Base-by-base conservation (phyloP, 2,888 invertebrate genomes). In the Macrophya alboannulata region DNA sequence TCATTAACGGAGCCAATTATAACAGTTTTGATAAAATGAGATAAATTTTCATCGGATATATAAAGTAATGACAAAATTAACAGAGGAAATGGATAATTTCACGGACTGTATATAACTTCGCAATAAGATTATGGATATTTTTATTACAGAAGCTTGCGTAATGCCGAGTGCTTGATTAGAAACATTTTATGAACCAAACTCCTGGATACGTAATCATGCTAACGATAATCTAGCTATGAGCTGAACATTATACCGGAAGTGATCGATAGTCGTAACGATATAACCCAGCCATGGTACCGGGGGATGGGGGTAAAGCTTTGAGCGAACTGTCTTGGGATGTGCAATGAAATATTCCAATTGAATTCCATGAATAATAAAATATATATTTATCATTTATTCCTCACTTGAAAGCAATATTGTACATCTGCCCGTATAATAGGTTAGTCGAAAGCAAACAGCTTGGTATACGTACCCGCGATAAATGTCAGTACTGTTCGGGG, bases 291-390 rank as follows among this genome's bases (percentile, higher is more conserved):
- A 43, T 17, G 31, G 37, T 31, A 31, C 17, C 15, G 37, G 77
- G n/a, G 37, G 37, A 37, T 12, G 21, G 25, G 62, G 62, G 81
- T 8, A 62, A 62, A 62, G 37, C 21, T 25, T 1, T n/a, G 4
- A 40, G 31, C 77, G 77, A 37, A 43, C 40, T 81, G 40, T 21
- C 62, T 62, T 65, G 6, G 21, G 81, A 81, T 81, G 31, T 31
- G 1, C 65, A 40, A 45, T 81, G n/a, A 81, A 81, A 43, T 62
- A 81, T 81, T 81, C 45, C 45, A 65, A 81, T 37, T 62, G 65
- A 43, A 81, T 62, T 81, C 65, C 81, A 45, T 81, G 81, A 81
- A 81, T 81, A 81, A 81, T 81, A 81, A 81, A 81, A 74, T 74
- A 8, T 31, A 59, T 79, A 59, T 79, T 81, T 62, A 62, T 62